phyloP scores from a whole-genome alignment of 2,888 invertebrate species.

The Archips crataeganus region DNA sequence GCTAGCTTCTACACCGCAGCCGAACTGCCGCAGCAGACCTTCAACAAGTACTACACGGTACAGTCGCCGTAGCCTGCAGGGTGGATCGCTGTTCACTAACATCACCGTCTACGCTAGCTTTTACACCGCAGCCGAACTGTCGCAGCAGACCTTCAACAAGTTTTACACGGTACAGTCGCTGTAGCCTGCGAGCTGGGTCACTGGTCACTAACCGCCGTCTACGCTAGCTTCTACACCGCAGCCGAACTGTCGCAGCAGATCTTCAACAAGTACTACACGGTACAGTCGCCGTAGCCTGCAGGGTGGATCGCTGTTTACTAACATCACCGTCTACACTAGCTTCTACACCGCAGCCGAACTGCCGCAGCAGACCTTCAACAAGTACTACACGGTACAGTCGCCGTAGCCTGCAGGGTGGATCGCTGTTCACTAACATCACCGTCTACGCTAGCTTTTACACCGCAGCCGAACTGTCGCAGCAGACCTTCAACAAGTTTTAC shows the following conservation, averaged over 20 bases:
- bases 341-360: too few relatives aligned
- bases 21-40: too few relatives aligned
- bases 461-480: slow-evolving; percentile 93
- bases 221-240: not conserved
- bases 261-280: slow-evolving; percentile 88
- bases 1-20: too few relatives aligned
- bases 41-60: too few relatives aligned
- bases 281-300: slow-evolving; percentile 58
- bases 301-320: too few relatives aligned
- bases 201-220: not conserved
- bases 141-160: slow-evolving; percentile 91
- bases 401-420: too few relatives aligned
- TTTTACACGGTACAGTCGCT: slow-evolving; percentile 85
- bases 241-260: slow-evolving; percentile 94
- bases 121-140: slow-evolving; percentile 92
- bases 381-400: too few relatives aligned
- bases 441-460: slow-evolving; percentile 92
- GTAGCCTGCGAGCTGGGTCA: not conserved
- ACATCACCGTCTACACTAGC: too few relatives aligned
- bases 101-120: slow-evolving; percentile 90
- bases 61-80: too few relatives aligned
- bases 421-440: slow-evolving; percentile 84
- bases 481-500: slow-evolving; percentile 88
- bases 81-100: slow-evolving; percentile 84
- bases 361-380: too few relatives aligned